phyloP scores from a whole-genome alignment of 2,888 invertebrate genomes.

The Ceriagrion tenellum region DNA sequence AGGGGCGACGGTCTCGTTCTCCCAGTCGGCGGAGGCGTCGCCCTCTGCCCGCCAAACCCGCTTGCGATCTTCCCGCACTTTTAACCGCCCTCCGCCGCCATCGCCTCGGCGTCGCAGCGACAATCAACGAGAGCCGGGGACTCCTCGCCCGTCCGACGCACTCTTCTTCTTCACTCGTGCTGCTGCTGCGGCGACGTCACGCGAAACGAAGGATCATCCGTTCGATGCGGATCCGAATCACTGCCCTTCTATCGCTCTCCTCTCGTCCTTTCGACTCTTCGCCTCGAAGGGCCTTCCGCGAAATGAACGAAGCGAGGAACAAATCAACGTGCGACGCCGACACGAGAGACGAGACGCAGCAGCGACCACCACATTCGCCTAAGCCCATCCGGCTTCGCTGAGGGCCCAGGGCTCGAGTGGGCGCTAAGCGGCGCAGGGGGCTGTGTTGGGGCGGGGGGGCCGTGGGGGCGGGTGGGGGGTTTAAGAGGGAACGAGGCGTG shows the following conservation, averaged over 20 bases:
- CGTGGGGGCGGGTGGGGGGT: not conserved
- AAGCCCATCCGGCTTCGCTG: not conserved
- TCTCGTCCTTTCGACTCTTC: not conserved
- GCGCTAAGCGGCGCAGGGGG: not conserved
- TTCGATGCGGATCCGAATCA: too few relatives aligned
- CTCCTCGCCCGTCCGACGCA: not conserved
- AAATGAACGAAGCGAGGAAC: not conserved
- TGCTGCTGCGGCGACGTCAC: too few relatives aligned
- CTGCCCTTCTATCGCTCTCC: too few relatives aligned
- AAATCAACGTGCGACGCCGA: too few relatives aligned
- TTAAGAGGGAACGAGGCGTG: not conserved
- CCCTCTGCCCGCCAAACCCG: not conserved
- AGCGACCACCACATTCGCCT: not conserved
- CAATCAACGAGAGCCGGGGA: too few relatives aligned
- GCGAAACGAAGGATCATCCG: too few relatives aligned
- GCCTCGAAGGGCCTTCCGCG: not conserved
- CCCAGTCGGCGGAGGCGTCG: not conserved
- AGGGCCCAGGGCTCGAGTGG: not conserved
- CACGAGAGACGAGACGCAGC: not conserved
- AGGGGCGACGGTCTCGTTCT: not conserved
- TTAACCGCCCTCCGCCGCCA: constrained; percentile 29
- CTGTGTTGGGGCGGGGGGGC: not conserved
- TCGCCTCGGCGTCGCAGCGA: not conserved
- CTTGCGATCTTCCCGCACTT: not conserved
- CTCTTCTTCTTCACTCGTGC: too few relatives aligned